phyloP scores from a whole-genome alignment of 2,113 vertebrate species.

The Microcebus lehilahytsara region DNA sequence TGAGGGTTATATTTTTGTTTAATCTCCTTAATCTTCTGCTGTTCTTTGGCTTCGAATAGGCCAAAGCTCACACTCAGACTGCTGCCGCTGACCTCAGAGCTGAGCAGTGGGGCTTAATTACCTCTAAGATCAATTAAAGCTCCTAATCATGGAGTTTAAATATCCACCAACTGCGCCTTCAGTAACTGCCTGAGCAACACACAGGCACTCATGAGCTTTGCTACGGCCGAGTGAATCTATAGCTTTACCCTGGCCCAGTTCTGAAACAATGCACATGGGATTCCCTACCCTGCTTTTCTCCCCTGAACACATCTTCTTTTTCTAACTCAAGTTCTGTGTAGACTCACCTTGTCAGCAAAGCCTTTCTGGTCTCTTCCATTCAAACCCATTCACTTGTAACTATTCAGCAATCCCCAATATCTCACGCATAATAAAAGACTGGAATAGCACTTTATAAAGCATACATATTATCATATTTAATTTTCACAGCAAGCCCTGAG shows the following conservation, averaged over 20 bases:
- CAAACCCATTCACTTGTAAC: background rate
- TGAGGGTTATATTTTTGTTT: slow-evolving; percentile 48
- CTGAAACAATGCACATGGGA: background rate
- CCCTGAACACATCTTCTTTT: background rate
- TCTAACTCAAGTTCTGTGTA: background rate
- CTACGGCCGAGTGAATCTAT: background rate
- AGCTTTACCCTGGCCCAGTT: background rate
- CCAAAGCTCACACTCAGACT: background rate
- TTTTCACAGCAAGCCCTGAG: background rate
- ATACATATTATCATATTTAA: background rate
- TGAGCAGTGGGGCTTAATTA: background rate
- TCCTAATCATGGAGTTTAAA: background rate
- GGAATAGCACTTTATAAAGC: background rate
- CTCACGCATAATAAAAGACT: background rate
- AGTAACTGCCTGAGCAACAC: background rate
- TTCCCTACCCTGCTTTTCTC: background rate
- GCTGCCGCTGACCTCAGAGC: slow-evolving; percentile 43
- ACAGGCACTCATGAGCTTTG: background rate
- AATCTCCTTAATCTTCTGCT: slow-evolving; percentile 65
- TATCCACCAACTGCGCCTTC: background rate
- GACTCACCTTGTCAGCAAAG: background rate
- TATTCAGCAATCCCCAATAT: background rate
- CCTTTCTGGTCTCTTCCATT: background rate
- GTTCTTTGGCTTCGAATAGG: slow-evolving; percentile 57
- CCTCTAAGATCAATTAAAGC: slow-evolving; percentile 11